These are phyloP conservation scores for Orientallactaga bullata DNA, from an alignment of 2,113 vertebrate genomes.

Conservation along the genomic window DNA sequence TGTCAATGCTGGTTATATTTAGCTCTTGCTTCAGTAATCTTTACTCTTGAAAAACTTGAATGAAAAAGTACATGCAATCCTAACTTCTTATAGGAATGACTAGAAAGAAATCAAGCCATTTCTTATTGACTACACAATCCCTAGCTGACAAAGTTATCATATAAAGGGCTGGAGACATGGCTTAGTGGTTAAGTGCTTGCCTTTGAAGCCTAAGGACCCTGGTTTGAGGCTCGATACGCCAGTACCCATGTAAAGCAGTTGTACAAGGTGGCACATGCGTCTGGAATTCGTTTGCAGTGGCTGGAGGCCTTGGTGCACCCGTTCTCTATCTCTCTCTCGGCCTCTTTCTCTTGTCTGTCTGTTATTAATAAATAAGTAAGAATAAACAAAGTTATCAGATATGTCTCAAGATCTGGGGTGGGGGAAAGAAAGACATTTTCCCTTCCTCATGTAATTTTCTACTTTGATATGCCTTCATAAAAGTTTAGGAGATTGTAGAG, in stretches of 20 bases:
- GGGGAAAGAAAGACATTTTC: background rate
- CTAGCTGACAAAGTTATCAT: background rate
- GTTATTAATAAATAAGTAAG: too few species aligned
- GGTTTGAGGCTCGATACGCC: too few species aligned
- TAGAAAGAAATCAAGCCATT: background rate
- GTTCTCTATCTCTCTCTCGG: too few species aligned
- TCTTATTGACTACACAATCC: background rate
- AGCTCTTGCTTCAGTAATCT: background rate
- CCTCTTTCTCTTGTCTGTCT: too few species aligned
- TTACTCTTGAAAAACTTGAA: background rate
- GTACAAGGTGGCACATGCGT: too few species aligned
- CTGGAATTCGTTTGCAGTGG: too few species aligned
- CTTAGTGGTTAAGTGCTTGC: too few species aligned
- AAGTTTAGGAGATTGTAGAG: background rate
- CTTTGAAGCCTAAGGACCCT: too few species aligned
- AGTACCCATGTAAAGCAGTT: too few species aligned
- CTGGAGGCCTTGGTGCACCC: too few species aligned
- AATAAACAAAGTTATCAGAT: background rate
- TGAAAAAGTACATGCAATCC: background rate
- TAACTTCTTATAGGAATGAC: slow-evolving; percentile 7
- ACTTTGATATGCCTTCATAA: background rate
- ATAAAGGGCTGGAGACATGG: too few species aligned
- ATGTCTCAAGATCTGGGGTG: background rate
- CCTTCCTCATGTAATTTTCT: background rate
- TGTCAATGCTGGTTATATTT: background rate